phyloP scores from a whole-genome alignment of 2,888 invertebrate genomes.

The Heliconius cydno region DNA sequence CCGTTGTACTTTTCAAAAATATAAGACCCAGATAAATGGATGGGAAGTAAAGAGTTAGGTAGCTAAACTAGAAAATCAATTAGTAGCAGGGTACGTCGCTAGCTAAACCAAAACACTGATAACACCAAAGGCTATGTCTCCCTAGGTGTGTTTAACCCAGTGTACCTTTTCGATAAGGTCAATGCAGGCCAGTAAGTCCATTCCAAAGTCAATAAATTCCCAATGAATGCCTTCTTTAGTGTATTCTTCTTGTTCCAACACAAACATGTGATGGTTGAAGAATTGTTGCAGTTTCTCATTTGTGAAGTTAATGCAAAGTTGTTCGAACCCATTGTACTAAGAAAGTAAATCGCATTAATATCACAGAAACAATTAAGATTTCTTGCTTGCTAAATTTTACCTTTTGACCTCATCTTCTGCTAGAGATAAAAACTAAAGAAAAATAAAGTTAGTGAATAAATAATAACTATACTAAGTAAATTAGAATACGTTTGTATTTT shows the following conservation, averaged over 20 bases:
- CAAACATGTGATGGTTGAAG: constrained; percentile 99
- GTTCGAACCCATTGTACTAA: constrained; percentile 99
- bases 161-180: constrained; percentile 98
- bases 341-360: constrained; percentile 72
- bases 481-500: neutral
- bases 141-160: constrained; percentile 65
- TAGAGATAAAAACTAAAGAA: constrained; percentile 3
- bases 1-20: constrained; percentile 91
- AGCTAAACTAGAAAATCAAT: constrained; percentile 53
- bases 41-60: constrained; percentile 60
- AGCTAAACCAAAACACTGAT: constrained; percentile 53
- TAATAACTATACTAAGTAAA: neutral
- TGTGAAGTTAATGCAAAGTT: constrained; percentile 99
- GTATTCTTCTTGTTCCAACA: constrained; percentile 99
- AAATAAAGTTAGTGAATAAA: constrained; percentile 8
- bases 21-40: constrained; percentile 64
- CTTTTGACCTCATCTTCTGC: constrained; percentile 15
- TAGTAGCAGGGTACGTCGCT: constrained; percentile 60
- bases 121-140: constrained; percentile 55
- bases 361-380: constrained; percentile 48
- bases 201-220: constrained; percentile 99
- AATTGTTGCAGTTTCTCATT: constrained; percentile 99
- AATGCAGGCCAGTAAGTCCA: constrained; percentile 99
- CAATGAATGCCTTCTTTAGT: constrained; percentile 98
- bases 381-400: constrained; percentile 3